Evolutionary conservation across 2,113 vertebrate genomes (phyloP).

Genomic region (Brachirus orientalis): DNA sequence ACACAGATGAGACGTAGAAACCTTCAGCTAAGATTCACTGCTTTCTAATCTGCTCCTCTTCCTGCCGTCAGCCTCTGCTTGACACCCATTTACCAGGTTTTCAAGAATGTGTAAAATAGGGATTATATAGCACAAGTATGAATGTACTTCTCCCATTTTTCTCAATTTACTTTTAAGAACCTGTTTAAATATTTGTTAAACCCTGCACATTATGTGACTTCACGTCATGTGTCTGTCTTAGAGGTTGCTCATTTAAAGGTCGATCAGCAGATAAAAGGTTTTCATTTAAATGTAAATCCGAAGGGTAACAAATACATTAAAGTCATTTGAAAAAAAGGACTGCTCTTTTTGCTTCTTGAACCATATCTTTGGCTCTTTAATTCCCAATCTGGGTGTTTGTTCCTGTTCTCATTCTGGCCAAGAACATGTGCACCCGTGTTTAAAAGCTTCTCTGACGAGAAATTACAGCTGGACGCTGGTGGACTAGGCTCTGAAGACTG

Average conservation of each 20-base stretch:
- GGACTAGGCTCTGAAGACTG: conserved; percentile 44
- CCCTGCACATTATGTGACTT: conserved; percentile 6
- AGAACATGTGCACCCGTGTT: conserved; percentile 28
- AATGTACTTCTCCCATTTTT: not conserved
- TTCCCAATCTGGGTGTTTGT: conserved; percentile 47
- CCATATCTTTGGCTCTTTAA: conserved; percentile 58
- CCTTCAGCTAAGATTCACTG: too few species aligned
- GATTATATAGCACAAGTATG: not conserved
- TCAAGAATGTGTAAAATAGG: too few species aligned
- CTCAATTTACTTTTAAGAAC: not conserved
- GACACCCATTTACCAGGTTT: too few species aligned
- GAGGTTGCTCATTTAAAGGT: conserved; percentile 64
- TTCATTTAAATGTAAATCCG: conserved; percentile 83
- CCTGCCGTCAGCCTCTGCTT: too few species aligned
- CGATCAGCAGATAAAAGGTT: conserved; percentile 76
- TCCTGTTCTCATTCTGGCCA: conserved; percentile 47
- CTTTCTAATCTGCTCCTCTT: too few species aligned
- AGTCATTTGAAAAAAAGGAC: conserved; percentile 60
- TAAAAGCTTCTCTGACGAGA: conserved; percentile 60
- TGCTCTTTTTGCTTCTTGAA: conserved; percentile 47
- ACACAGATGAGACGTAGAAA: too few species aligned
- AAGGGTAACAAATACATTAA: conserved; percentile 79
- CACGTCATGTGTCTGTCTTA: conserved; percentile 55
- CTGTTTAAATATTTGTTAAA: not conserved
- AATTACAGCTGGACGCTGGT: conserved; percentile 48